Conservation (phyloP, 2,797 vertebrate species). For the Adelosebastes latens region DNA sequence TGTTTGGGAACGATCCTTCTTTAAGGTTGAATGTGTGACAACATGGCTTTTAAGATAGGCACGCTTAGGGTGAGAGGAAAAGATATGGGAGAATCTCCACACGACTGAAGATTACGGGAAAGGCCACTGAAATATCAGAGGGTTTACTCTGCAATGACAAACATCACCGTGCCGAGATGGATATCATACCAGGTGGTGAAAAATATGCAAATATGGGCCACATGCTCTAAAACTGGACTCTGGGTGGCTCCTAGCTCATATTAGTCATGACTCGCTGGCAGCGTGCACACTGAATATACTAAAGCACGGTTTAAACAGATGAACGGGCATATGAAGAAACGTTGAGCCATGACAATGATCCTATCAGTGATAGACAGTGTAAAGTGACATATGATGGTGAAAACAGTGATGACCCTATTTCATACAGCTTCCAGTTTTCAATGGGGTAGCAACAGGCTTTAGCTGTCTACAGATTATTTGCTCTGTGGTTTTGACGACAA, state of each 20-base stretch:
- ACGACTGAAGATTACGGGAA: slow-evolving; percentile 68
- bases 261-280: slow-evolving; percentile 48
- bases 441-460: neutral
- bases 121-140: slow-evolving; percentile 75
- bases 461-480: neutral
- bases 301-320: slow-evolving; percentile 27
- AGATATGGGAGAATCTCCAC: slow-evolving; percentile 14
- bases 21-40: slow-evolving; percentile 5
- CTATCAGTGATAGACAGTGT: neutral
- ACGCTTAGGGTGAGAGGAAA: neutral
- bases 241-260: slow-evolving; percentile 33
- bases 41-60: neutral
- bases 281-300: slow-evolving; percentile 22
- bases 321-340: slow-evolving; percentile 24
- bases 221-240: slow-evolving; percentile 37
- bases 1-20: neutral
- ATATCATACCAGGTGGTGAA: slow-evolving; percentile 49
- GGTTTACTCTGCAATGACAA: slow-evolving; percentile 62
- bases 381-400: slow-evolving; percentile 5
- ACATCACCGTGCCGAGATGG: slow-evolving; percentile 41
- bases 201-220: slow-evolving; percentile 46
- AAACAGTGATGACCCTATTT: neutral
- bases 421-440: neutral
- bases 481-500: neutral
- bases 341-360: slow-evolving; percentile 13